These are phyloP conservation scores for Coptodon rendalli DNA, from an alignment of 2,113 vertebrate species.

Conservation along the genomic window DNA sequence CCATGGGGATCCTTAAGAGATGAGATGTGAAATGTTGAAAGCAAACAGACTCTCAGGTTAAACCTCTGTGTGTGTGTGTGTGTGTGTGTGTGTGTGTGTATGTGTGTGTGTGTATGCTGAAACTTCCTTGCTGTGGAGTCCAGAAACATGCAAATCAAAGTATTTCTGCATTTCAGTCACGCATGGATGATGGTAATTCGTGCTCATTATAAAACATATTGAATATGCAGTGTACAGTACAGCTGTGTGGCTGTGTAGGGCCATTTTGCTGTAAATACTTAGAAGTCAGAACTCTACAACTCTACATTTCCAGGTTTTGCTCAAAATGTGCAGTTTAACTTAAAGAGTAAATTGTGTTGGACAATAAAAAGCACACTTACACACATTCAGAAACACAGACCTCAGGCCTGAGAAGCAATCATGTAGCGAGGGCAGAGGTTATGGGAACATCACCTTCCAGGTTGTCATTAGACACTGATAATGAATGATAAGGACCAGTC, in stretches of 20 bases:
- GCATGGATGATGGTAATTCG: not conserved
- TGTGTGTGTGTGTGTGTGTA: not conserved
- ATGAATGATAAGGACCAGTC: slow-evolving; percentile 37
- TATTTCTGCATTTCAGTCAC: not conserved
- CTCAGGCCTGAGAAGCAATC: not conserved
- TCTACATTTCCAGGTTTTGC: not conserved
- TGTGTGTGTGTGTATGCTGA: not conserved
- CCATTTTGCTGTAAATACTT: not conserved
- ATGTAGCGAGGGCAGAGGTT: slow-evolving; percentile 16
- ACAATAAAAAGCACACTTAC: not conserved
- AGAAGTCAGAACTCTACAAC: not conserved
- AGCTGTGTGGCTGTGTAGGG: not conserved
- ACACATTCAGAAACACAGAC: not conserved
- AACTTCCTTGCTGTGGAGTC: not conserved
- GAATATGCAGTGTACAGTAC: not conserved
- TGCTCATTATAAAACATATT: not conserved
- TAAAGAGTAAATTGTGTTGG: not conserved
- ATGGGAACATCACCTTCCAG: slow-evolving; percentile 42
- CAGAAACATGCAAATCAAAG: slow-evolving; percentile 1
- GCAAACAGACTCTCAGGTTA: not conserved
- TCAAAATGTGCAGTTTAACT: not conserved
- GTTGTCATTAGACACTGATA: slow-evolving; percentile 43
- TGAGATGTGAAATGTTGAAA: not conserved
- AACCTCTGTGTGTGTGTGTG: not conserved
- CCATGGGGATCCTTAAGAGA: not conserved